A percentile compares a stretch with the other conserved stretches of the same genome.
These are phyloP conservation scores for Meganola albula DNA, from an alignment of 2,888 invertebrate genomes.

Conservation along the genomic window DNA sequence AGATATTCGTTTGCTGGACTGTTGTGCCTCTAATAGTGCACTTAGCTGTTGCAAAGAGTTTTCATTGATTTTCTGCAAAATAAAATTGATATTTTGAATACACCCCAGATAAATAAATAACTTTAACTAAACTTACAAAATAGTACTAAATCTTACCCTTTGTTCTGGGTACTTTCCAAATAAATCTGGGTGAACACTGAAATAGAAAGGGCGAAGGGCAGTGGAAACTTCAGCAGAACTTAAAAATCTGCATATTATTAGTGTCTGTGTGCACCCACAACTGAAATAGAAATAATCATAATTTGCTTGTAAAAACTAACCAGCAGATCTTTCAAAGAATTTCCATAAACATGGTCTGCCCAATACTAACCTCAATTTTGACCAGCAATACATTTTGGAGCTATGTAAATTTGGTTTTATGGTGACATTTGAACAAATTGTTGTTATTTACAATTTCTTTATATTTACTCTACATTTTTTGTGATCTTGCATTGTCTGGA, in stretches of 20 bases:
- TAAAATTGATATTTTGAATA: too few species aligned
- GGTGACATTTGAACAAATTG: too few species aligned
- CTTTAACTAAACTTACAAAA: background rate
- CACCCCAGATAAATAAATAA: slow-evolving; percentile 1
- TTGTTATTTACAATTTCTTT: too few species aligned
- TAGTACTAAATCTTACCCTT: slow-evolving; percentile 76
- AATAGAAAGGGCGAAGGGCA: slow-evolving; percentile 95
- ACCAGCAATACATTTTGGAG: slow-evolving; percentile 61
- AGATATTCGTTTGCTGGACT: slow-evolving; percentile 78
- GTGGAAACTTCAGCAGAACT: slow-evolving; percentile 92
- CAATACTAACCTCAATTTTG: slow-evolving; percentile 54
- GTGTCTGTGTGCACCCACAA: slow-evolving; percentile 37
- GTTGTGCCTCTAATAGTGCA: slow-evolving; percentile 88
- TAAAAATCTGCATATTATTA: slow-evolving; percentile 63
- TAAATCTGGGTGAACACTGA: slow-evolving; percentile 96
- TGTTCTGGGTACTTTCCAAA: slow-evolving; percentile 95
- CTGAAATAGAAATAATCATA: slow-evolving; percentile 21
- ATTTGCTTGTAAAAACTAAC: too few species aligned
- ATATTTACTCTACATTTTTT: too few species aligned
- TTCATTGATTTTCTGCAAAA: slow-evolving; percentile 89
- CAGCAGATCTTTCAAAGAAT: too few species aligned
- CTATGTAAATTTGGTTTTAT: too few species aligned
- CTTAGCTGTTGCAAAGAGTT: slow-evolving; percentile 92
- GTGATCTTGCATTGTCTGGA: too few species aligned
- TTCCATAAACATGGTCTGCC: too few species aligned